phyloP scores from a whole-genome alignment of 2,797 vertebrate species.

The Mus spretus region DNA sequence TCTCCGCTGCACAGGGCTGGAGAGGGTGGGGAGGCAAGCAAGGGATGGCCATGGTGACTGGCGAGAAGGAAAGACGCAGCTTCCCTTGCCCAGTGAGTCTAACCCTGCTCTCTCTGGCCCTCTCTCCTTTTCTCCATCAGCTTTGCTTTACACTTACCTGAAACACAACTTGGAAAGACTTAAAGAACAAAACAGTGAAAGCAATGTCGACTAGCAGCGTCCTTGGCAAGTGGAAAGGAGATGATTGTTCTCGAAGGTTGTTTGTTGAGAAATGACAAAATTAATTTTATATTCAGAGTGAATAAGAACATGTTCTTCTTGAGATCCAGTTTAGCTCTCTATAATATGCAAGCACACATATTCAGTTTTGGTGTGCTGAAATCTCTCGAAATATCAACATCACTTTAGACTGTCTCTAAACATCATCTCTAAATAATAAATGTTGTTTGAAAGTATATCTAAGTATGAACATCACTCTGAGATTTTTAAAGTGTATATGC shows the following conservation, averaged over 20 bases:
- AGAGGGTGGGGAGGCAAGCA: neutral
- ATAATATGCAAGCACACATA: neutral
- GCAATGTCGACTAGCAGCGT: conserved; percentile 3
- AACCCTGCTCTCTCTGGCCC: neutral
- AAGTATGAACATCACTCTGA: conserved; percentile 28
- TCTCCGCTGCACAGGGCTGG: neutral
- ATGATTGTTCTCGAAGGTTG: neutral
- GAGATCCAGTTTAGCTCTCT: conserved; percentile 5
- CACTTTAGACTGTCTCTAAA: conserved; percentile 22
- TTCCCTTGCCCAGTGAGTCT: neutral
- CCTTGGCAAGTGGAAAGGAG: neutral
- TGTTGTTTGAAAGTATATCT: neutral
- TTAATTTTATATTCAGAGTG: conserved; percentile 47
- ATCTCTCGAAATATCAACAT: neutral
- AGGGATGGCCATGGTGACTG: neutral
- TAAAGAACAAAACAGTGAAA: conserved; percentile 33
- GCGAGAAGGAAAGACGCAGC: neutral
- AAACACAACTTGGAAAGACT: conserved; percentile 17
- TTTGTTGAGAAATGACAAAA: neutral
- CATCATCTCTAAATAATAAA: neutral
- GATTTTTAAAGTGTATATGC: neutral
- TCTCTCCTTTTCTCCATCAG: neutral
- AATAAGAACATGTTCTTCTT: conserved; percentile 22
- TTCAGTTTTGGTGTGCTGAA: conserved; percentile 3
- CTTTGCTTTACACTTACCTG: conserved; percentile 39